Base-by-base conservation (phyloP, 2,888 invertebrate genomes). In the Rhagonycha lutea region DNA sequence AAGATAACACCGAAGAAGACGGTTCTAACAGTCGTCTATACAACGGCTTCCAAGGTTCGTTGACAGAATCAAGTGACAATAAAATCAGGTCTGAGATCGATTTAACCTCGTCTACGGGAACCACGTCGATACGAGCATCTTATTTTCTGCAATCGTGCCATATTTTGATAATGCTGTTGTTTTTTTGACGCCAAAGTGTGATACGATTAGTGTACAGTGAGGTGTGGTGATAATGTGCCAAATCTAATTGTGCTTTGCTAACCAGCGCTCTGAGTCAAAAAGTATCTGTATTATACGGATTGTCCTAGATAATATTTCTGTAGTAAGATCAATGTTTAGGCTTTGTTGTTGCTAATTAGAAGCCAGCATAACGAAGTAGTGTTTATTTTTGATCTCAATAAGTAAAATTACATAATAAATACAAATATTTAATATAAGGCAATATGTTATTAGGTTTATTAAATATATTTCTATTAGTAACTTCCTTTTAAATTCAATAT, bases 1-100 rank as follows among this genome's bases (percentile, higher is more conserved):
- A 81, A 14, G 79, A 79, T 23, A 74, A 63, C 32, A 69, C 77
- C 24, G 89, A 89, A 89, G 81, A 78, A 26, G 84, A 83, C 75
- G 84, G 82, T 77, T 79, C 83, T 62, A 86, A 86, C 77, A 86
- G 85, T 80, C 84, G 85, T 62, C 79, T 85, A 18, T 84, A 86
- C 81, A 87, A 92, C 81, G 91, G 92, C 74, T 92, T 91, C 82
- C 92, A 93, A 83, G 92, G 92, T 65, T 91, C 92, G 2, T 88
- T 92, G 47, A 89, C 92, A 78, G 92, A 92, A 88, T 89, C 91
- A 72, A 90, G 89, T 79, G 88, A 91, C 80, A 75, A 77, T 79
- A 75, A 80, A 73, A 75, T 76, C 60, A 72, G 70, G 71, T 72
- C 80, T 65, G 81, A 80, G 68, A 61, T 62, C 68, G 74, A 69